Evolutionary conservation across 2,113 vertebrate species (phyloP), one percentile per base, ranked within the genome.

Genomic region (Leptobrachium ailaonicum): DNA sequence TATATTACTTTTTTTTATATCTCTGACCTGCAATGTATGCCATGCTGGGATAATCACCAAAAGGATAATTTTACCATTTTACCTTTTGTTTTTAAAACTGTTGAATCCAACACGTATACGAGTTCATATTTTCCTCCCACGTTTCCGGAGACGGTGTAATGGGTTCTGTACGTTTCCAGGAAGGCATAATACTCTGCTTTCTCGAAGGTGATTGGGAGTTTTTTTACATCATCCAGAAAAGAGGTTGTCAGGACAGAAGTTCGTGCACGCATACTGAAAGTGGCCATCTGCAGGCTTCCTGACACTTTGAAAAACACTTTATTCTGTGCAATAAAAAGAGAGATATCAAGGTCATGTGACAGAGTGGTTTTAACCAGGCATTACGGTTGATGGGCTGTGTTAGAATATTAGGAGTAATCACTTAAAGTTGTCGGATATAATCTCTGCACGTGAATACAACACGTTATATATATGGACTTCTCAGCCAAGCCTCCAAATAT

Each of bases 131-230:
- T 85, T 54, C 97, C 97, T 44, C 97, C 96, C 0, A 94, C 77
- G 66, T 79, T 90, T 66, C 96, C 96, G 74, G 92, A 95, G 66
- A 66, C 88, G 0, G 95, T 92, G 83, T 95, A 99, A 85, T 98
- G 96, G 9, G 97, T 98, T 80, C 97, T 96, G 44, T 97, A 96
- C 64, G 90, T 93, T 88, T 98, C 96, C 73, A 99, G 79, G 88
- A 98, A 95, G 79, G 88, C 90, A 84, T 95, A 98, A 86, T 98
- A 98, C 83, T 95, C 90, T 0, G 94, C 94, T 76, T 95, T 97
- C 67, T 95, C 93, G 41, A 97, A 99, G 58, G 84, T n/a, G 56
- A 83, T 0, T 60, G 96, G 96, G 69, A 99, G 87, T 81, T 71
- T 56, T n/a, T 87, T 89, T 73, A 96, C n/a, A 9, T 95, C 91